Percentiles rank a stretch among this genome's conserved stretches.
phyloP scores from a whole-genome alignment of 2,797 vertebrate genomes.

The Poecilia velifera region DNA sequence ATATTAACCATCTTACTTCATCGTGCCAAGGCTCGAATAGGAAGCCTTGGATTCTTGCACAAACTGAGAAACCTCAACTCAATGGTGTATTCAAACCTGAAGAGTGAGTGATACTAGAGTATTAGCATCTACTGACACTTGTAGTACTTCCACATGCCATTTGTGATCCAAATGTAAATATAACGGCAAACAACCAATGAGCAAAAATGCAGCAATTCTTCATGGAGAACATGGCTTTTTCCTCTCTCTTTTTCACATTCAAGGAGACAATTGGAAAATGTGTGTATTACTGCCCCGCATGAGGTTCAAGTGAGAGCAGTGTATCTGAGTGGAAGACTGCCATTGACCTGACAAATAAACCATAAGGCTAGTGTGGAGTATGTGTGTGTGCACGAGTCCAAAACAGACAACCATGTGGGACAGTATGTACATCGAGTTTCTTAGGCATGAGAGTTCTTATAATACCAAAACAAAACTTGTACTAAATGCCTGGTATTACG shows the following conservation, averaged over 20 bases:
- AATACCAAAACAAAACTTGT: background rate
- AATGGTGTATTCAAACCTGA: background rate
- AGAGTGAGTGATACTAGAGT: background rate
- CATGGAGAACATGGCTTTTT: background rate
- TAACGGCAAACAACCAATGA: background rate
- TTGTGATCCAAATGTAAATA: background rate
- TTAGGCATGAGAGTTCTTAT: background rate
- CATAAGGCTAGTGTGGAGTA: background rate
- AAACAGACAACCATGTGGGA: background rate
- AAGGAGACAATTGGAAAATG: background rate
- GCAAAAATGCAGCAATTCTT: background rate
- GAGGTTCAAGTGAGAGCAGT: background rate
- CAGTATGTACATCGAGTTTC: background rate
- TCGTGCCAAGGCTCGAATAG: background rate
- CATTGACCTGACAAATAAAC: background rate
- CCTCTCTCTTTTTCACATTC: background rate
- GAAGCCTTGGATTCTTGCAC: background rate
- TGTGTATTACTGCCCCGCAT: background rate
- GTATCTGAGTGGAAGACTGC: background rate
- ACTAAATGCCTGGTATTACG: background rate
- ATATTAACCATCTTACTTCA: background rate
- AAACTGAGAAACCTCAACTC: background rate
- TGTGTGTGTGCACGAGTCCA: background rate
- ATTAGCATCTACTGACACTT: background rate
- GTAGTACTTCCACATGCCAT: background rate